Evolutionary conservation across 2,113 vertebrate species (phyloP), one percentile per base, ranked within the genome.

Genomic region (Engraulis encrasicolus): DNA sequence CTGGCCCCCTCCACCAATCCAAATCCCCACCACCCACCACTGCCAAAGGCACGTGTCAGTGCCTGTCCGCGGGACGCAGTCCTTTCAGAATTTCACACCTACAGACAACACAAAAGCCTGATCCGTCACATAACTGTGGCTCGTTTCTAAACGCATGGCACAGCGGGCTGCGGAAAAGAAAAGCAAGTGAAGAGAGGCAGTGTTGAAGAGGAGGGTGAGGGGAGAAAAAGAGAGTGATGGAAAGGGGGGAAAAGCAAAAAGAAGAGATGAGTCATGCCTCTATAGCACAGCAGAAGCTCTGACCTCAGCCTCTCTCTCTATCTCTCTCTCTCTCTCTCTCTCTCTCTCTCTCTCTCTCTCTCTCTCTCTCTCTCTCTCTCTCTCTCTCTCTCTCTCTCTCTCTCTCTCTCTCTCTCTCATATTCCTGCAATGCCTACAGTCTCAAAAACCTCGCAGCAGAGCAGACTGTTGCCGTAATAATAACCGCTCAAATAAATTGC

Each of bases 71-170:
- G 27, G 50, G 48, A 78, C 45, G 23, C n/a, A 74, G 66, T 85
- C 50, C 23, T 81, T 54, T 38, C 40, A 83, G 58, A 19, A 87
- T 66, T 78, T 80, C 82, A 74, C 77, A 82, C 82, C 34, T 48
- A 36, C 18, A 50, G 34, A 14, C 61, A 80, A 40, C 78, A 49
- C 37, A 12, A n/a, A 6, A 71, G 82, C 84, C 34, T 49, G 18
- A 31, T 54, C 78, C 86, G 84, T 90, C 84, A 90, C 88, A 86
- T 91, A 85, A 74, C 86, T 90, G 82, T 85, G 84, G 85, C 85
- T 94, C 79, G 80, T 91, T 93, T 90, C 89, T 90, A 89, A 91
- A 90, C 88, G 87, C 85, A 85, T 84, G 49, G 37, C 54, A 66
- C 36, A 86, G 88, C 87, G 78, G 87, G 92, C 80, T 38, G 87